phyloP scores from a whole-genome alignment of 1,140 invertebrate genomes.

The Chironomus striatipennis region DNA sequence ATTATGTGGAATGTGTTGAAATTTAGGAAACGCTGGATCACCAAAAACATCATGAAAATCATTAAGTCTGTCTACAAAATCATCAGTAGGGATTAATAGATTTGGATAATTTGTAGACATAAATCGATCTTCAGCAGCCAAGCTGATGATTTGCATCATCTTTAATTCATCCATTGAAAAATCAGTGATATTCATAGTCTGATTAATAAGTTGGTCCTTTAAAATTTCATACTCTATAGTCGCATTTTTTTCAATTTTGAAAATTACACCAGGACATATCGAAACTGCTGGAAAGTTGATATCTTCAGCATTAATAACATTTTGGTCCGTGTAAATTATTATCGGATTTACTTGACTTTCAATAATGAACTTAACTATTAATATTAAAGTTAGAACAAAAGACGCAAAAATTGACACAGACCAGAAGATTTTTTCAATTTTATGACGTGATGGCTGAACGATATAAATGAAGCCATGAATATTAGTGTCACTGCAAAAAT shows the following conservation, averaged over 20 bases:
- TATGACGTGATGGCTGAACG: not conserved
- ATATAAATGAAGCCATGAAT: not conserved
- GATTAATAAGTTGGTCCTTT: not conserved
- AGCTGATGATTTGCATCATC: not conserved
- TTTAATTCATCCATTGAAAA: not conserved
- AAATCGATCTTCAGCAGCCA: not conserved
- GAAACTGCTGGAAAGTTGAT: not conserved
- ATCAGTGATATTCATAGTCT: not conserved
- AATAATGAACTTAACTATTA: not conserved
- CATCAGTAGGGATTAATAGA: not conserved
- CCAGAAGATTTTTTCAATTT: not conserved
- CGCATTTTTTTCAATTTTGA: not conserved
- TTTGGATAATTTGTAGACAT: not conserved
- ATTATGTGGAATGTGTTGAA: not conserved
- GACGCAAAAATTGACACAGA: not conserved
- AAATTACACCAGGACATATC: not conserved
- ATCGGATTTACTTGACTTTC: not conserved
- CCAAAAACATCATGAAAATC: not conserved
- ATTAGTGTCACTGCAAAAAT: not conserved
- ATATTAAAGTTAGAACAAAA: not conserved
- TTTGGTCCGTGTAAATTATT: not conserved
- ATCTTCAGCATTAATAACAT: not conserved
- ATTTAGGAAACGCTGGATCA: not conserved
- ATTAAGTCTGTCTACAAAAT: not conserved
- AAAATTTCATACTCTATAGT: not conserved